Evolutionary conservation across 2,113 vertebrate species (phyloP).

Genomic region (Nannobrachium achirus): DNA sequence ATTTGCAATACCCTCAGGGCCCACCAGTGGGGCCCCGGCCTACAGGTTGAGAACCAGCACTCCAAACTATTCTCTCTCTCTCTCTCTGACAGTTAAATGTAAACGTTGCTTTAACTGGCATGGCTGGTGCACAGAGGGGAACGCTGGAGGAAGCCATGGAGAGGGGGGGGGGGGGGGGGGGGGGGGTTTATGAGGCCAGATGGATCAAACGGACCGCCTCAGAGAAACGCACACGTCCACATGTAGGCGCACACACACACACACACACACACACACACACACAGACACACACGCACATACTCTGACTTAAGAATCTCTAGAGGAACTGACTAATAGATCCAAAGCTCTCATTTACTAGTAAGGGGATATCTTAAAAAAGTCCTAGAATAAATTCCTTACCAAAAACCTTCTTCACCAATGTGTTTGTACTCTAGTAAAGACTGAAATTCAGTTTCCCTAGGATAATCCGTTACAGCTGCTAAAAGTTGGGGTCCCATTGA

Average conservation of each 20-base stretch:
- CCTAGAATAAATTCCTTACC: too few relatives aligned
- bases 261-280: not conserved
- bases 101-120: constrained; percentile 55
- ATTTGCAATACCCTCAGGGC: too few relatives aligned
- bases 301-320: constrained; percentile 26
- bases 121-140: constrained; percentile 28
- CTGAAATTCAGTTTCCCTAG: too few relatives aligned
- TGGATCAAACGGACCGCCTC: constrained; percentile 59
- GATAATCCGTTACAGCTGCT: too few relatives aligned
- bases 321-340: constrained; percentile 58
- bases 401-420: too few relatives aligned
- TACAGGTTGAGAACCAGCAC: too few relatives aligned
- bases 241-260: constrained; percentile 10
- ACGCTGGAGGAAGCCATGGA: constrained; percentile 41
- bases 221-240: constrained; percentile 27
- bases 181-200: constrained; percentile 61
- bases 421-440: too few relatives aligned
- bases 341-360: constrained; percentile 55
- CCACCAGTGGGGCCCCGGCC: too few relatives aligned
- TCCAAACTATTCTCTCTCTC: not conserved
- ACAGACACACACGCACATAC: constrained; percentile 30
- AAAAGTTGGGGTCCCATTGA: too few relatives aligned
- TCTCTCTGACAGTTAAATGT: not conserved
- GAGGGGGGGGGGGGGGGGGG: constrained; percentile 35
- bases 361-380: too few relatives aligned